Evolutionary conservation across 1,140 invertebrate species (phyloP), one percentile per base, ranked within the genome.

Genomic region (Bombus superbus): DNA sequence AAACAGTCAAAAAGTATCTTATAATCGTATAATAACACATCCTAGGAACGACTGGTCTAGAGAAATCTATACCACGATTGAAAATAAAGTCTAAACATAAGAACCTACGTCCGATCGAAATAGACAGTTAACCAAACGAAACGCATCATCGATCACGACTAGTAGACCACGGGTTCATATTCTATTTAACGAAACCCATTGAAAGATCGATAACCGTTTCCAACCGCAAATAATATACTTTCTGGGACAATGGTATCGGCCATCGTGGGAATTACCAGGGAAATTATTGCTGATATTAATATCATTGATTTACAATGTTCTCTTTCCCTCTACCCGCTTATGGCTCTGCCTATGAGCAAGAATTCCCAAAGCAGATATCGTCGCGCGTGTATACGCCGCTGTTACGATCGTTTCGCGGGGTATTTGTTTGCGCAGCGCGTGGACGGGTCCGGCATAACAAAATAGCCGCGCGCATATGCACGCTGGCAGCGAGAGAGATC

Each of bases 361-460:
- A 83, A 69, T 59, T 69, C 38, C 38, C 78, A 47, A 74, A 81
- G 69, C 68, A 57, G 69, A 35, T 81, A 79, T 68, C 35, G 38
- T 42, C 32, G 53, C 18, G 57, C 47, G 75, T 53, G 47, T 53
- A 53, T 18, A 53, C 47, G 47, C 47, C 79, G 71, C 42, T 62
- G 87, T 79, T 86, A 79, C 71, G 79, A 81, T 84, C 89, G 85
- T 89, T 90, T 79, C 78, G 85, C 85, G 79, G 78, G 78, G 89
- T 87, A 90, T 90, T 89, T 89, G 85, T 90, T 90, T 87, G 89
- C 88, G 74, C 81, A 90, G 85, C 88, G 81, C 85, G 86, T 82
- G 88, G 89, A 90, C 88, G 86, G 73, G 77, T 40, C 57, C 76
- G 69, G 89, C 88, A 90, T 89, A 90, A 89, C 74, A 89, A 89